Evolutionary conservation across 2,888 invertebrate genomes (phyloP), one percentile per base, ranked within the genome.

Genomic region (Apotomis capreana): DNA sequence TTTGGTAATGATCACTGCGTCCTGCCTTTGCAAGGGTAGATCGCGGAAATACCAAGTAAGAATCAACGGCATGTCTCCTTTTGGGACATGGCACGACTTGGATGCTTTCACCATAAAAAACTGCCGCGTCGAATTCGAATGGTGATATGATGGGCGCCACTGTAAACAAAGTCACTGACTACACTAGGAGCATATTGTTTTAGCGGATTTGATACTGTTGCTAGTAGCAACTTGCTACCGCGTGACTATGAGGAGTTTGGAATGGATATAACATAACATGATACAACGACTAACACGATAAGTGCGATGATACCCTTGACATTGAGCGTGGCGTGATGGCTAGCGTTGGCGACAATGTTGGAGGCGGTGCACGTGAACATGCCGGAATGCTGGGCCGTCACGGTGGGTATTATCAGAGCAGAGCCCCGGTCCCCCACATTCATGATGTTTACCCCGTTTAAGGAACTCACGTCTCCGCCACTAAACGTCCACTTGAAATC

Each of bases 401-500:
- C 96, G 74, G 95, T 94, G 80, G 96, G 95, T 82, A 97, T 95
- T 84, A 94, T 95, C 84, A 95, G 94, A 79, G 94, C 94, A 79
- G 95, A 96, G 78, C 95, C 95, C 84, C 94, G 94, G 84, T 94
- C 94, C 79, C 95, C 94, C 79, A 94, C 95, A 85, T 94, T 95
- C 85, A 94, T 95, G 76, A 96, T 94, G 87, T 95, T 94, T 82
- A 95, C 91, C 84, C 95, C 94, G 80, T 94, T 87, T 80, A 94
- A 91, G 72, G 91, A 88, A 90, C 92, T 91, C 92, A 92, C 91
- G 80, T 93, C 93, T 90, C 91, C 92, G 82, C 94, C 90, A 91
- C 96, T 95, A 89, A 96, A 95, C 78, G 93, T 94, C 97, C 97
- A 97, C 71, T 94, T 94, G 84, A 97, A 95, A 79, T 94, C 94